These are phyloP conservation scores for Sesia apiformis DNA, from an alignment of 2,888 invertebrate species.

Conservation along the genomic window DNA sequence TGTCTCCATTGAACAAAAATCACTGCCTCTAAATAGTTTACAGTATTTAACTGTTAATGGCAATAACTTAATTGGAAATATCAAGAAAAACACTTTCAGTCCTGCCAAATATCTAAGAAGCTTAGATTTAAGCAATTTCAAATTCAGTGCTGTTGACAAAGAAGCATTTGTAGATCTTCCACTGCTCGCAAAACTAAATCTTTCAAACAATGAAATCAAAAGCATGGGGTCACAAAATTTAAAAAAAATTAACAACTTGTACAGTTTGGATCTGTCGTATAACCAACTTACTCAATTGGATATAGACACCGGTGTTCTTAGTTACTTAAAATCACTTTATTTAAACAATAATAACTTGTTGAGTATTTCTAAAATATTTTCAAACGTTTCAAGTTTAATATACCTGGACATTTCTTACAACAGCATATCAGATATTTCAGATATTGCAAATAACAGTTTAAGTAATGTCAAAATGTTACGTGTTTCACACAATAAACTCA, in stretches of 20 bases:
- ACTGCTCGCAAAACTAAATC: conserved; percentile 39
- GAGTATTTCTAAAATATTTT: conserved; percentile 21
- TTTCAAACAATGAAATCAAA: conserved; percentile 43
- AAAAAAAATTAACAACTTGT: conserved; percentile 36
- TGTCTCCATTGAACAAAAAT: conserved; percentile 27
- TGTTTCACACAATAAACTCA: conserved; percentile 38
- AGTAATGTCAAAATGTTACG: conserved; percentile 34
- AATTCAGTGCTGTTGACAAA: conserved; percentile 33
- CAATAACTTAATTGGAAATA: conserved; percentile 31
- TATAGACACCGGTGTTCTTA: conserved; percentile 23
- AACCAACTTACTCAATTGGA: conserved; percentile 33
- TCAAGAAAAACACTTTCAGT: conserved; percentile 36
- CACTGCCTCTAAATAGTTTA: conserved; percentile 42
- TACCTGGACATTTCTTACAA: conserved; percentile 44
- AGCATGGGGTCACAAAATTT: conserved; percentile 41
- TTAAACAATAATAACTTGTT: conserved; percentile 39
- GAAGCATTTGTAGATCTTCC: conserved; percentile 41
- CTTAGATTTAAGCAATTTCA: conserved; percentile 43
- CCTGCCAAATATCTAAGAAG: conserved; percentile 42
- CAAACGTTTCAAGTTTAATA: conserved; percentile 21
- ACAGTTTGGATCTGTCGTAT: conserved; percentile 45
- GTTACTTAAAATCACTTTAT: conserved; percentile 40
- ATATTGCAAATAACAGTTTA: conserved; percentile 19
- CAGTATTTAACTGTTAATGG: conserved; percentile 40
- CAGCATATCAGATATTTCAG: conserved; percentile 22